Evolutionary conservation across 2,888 invertebrate genomes (phyloP).

Genomic region (Hydraecia micacea): DNA sequence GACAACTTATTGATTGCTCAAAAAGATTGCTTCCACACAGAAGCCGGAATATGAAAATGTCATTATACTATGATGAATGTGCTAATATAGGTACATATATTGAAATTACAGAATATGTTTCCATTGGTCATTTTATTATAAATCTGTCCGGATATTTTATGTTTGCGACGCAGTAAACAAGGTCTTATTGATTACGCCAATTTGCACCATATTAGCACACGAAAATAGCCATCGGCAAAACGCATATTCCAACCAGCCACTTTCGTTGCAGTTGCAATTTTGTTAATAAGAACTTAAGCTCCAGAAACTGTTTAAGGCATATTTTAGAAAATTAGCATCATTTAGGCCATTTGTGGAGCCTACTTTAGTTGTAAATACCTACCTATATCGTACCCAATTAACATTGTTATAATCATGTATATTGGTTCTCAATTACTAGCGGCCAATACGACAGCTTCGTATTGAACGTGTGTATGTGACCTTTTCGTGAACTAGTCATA

Average conservation of each 20-base stretch:
- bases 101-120: not conserved
- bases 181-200: constrained; percentile 36
- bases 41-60: not conserved
- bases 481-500: constrained; percentile 44
- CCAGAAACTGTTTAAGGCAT: not conserved
- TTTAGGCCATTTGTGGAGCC: not conserved
- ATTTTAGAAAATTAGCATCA: constrained; percentile 12
- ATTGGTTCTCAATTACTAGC: constrained; percentile 13
- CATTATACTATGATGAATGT: not conserved
- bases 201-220: constrained; percentile 24
- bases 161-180: constrained; percentile 2
- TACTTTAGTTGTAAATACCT: constrained; percentile 4
- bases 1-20: not conserved
- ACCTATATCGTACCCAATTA: not conserved
- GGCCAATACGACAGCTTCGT: constrained; percentile 15
- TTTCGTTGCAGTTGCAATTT: constrained; percentile 31
- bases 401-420: constrained; percentile 5
- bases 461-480: constrained; percentile 30
- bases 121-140: constrained; percentile 3
- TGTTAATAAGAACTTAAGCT: constrained; percentile 10
- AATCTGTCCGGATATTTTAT: constrained; percentile 4
- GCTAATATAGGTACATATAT: not conserved
- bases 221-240: constrained; percentile 18
- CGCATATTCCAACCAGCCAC: constrained; percentile 5
- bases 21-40: not conserved